Evolutionary conservation across 2,797 vertebrate genomes (phyloP).

Genomic region (Lerista edwardsae): DNA sequence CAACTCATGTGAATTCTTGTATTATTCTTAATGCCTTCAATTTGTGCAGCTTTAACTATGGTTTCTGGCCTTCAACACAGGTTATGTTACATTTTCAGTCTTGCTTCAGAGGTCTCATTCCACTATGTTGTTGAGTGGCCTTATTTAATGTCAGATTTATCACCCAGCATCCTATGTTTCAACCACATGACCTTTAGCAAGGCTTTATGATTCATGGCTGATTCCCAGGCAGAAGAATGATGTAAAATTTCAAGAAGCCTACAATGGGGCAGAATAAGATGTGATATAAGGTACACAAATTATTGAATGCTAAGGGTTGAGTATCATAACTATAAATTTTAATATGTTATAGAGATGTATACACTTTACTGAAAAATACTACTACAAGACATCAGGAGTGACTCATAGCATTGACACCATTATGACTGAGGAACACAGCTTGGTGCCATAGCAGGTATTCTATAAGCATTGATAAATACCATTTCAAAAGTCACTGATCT

Average conservation of each 20-base stretch:
- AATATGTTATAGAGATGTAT: not conserved
- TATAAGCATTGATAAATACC: not conserved
- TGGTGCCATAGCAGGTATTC: not conserved
- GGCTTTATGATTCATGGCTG: conserved; percentile 7
- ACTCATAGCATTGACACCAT: not conserved
- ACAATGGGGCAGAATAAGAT: not conserved
- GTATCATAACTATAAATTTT: conserved; percentile 1
- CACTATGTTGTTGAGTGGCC: not conserved
- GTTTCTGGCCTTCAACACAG: accelerated
- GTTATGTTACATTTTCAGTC: conserved; percentile 11
- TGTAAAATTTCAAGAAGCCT: not conserved
- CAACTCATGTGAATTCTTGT: not conserved
- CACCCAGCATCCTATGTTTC: not conserved
- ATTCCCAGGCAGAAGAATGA: not conserved
- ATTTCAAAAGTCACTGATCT: not conserved
- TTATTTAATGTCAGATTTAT: not conserved
- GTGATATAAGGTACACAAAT: not conserved
- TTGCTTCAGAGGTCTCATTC: not conserved
- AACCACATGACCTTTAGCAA: not conserved
- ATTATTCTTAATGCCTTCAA: not conserved
- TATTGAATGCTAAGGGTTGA: not conserved
- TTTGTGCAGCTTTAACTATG: not conserved
- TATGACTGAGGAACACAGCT: not conserved
- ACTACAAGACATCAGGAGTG: not conserved
- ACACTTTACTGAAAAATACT: not conserved